Conservation (phyloP, 2,888 invertebrate genomes). For the Epistrophella euchroma region DNA sequence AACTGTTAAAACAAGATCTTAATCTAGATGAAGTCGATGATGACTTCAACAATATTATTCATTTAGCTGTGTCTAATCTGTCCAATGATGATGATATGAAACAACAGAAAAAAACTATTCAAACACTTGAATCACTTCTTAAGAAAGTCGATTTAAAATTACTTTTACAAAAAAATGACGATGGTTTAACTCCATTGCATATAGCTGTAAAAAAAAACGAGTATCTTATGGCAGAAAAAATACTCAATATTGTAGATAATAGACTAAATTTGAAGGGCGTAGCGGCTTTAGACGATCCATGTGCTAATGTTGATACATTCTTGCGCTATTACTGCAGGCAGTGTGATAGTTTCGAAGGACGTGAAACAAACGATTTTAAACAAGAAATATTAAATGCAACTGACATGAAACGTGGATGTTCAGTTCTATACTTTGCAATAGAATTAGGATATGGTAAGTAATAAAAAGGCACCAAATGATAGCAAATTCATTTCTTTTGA, state of each 20-base stretch:
- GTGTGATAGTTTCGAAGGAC: conserved; percentile 32
- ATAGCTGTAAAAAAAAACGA: conserved; percentile 80
- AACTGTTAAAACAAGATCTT: conserved; percentile 77
- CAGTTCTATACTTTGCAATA: conserved; percentile 80
- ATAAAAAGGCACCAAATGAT: too few relatives aligned
- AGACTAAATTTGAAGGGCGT: conserved; percentile 69
- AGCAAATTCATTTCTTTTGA: too few relatives aligned
- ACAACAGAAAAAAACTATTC: conserved; percentile 35
- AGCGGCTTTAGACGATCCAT: conserved; percentile 38
- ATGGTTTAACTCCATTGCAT: conserved; percentile 81
- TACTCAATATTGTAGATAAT: conserved; percentile 79
- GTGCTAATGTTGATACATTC: conserved; percentile 5
- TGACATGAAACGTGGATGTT: conserved; percentile 80
- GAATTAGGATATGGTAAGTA: conserved; percentile 79
- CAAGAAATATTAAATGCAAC: conserved; percentile 79
- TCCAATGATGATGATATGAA: conserved; percentile 38
- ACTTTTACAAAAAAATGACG: conserved; percentile 79
- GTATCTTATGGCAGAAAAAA: conserved; percentile 79
- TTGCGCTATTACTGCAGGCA: conserved; percentile 32
- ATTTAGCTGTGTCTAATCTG: conserved; percentile 81
- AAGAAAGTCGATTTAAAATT: conserved; percentile 78
- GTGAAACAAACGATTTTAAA: conserved; percentile 75
- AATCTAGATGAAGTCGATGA: conserved; percentile 78
- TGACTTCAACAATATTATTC: conserved; percentile 80
- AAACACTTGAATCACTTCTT: conserved; percentile 78